Conservation (phyloP, 2,113 vertebrate species). For the Mirounga angustirostris region DNA sequence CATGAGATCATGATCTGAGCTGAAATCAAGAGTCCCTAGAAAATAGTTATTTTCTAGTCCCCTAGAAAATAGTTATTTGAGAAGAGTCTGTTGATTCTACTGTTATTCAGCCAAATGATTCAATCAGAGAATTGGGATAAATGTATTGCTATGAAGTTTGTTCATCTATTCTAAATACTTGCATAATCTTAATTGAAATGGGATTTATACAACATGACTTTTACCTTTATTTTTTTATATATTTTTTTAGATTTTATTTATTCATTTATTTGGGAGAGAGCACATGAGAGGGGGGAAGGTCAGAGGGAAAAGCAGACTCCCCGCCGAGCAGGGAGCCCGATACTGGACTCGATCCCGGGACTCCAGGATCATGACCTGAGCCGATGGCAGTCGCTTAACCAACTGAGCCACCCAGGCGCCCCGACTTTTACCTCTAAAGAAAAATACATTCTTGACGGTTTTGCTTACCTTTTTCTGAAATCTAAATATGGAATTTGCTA, state of each 20-base stretch:
- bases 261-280: no score
- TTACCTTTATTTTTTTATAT: background rate
- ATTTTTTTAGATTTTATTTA: no score
- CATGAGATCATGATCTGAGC: background rate
- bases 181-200: background rate
- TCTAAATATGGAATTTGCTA: background rate
- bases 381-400: no score
- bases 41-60: background rate
- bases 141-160: background rate
- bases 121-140: background rate
- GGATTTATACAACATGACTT: background rate
- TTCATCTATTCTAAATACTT: background rate
- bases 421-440: background rate
- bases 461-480: background rate
- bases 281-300: no score
- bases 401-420: no score
- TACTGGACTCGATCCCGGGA: no score
- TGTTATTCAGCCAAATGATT: background rate
- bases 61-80: background rate
- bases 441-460: background rate
- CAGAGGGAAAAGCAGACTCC: no score
- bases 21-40: background rate
- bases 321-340: no score
- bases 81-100: background rate
- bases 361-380: no score